phyloP scores from a whole-genome alignment of 2,888 invertebrate species.

The Axea sp. region DNA sequence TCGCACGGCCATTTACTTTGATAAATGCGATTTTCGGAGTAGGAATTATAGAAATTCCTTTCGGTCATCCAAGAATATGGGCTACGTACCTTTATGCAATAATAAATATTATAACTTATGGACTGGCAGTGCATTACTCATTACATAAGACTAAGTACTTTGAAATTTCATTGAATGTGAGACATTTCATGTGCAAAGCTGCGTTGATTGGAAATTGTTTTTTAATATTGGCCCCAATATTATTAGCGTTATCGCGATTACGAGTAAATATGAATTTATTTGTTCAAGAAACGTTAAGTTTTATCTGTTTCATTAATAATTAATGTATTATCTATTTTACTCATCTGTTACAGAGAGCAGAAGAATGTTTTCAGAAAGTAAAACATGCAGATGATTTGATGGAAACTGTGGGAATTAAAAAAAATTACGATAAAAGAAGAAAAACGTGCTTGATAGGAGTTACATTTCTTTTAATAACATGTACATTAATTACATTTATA shows the following conservation, averaged over 20 bases:
- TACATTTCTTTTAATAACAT: constrained; percentile 4
- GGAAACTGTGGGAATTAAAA: constrained; percentile 26
- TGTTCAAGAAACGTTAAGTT: neutral
- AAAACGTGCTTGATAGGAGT: neutral
- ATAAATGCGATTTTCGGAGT: constrained; percentile 25
- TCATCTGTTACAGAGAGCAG: neutral
- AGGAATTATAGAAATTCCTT: constrained; percentile 34
- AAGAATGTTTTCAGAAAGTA: neutral
- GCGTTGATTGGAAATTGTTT: constrained; percentile 28
- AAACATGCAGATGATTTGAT: constrained; percentile 7
- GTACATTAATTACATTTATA: constrained; percentile 19
- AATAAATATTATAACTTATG: constrained; percentile 23
- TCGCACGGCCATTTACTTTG: constrained; percentile 22
- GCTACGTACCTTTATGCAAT: constrained; percentile 21
- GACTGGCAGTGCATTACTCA: constrained; percentile 12
- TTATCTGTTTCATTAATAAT: too few relatives aligned
- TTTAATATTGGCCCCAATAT: constrained; percentile 10
- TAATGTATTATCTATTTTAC: neutral
- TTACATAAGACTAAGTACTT: constrained; percentile 1
- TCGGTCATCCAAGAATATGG: constrained; percentile 10
- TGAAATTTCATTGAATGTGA: constrained; percentile 32
- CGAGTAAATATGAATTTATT: constrained; percentile 18
- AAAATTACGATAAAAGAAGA: constrained; percentile 4
- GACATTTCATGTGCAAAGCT: constrained; percentile 27
- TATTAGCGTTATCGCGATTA: neutral